phyloP scores from a whole-genome alignment of 2,888 invertebrate genomes.

The Auanema sp. region DNA sequence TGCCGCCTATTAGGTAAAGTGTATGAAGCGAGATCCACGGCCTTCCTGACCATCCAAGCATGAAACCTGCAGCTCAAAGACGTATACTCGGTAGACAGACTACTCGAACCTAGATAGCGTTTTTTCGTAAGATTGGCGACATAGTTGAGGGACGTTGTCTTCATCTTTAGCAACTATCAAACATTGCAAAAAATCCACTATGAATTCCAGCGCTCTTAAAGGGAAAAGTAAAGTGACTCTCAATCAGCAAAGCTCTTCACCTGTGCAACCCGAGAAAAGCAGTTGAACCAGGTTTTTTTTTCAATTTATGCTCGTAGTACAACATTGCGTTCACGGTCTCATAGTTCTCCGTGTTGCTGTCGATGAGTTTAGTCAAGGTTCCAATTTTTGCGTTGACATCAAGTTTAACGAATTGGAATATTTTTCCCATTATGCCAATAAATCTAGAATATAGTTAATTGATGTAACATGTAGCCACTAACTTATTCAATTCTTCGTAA shows the following conservation, averaged over 20 bases:
- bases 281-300: conserved; percentile 22
- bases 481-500: conserved; percentile 26
- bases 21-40: conserved; percentile 42
- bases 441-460: conserved; percentile 22
- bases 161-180: conserved; percentile 19
- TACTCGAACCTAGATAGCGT: conserved; percentile 32
- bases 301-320: conserved; percentile 15
- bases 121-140: conserved; percentile 34
- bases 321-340: conserved; percentile 21
- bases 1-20: conserved; percentile 35
- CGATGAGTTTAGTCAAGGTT: conserved; percentile 21
- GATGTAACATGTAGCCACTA: not conserved
- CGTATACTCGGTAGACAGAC: not conserved
- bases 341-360: conserved; percentile 23
- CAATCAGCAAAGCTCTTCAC: conserved; percentile 12
- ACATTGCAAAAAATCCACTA: conserved; percentile 33
- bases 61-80: conserved; percentile 31
- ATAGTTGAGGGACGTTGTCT: conserved; percentile 35
- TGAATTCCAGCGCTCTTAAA: conserved; percentile 35
- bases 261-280: conserved; percentile 34
- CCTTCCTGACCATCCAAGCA: conserved; percentile 40
- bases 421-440: conserved; percentile 37
- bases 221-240: not conserved
- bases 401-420: conserved; percentile 40
- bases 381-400: conserved; percentile 34